Conservation (phyloP, 2,888 invertebrate species). For the Lydus trimaculatus region DNA sequence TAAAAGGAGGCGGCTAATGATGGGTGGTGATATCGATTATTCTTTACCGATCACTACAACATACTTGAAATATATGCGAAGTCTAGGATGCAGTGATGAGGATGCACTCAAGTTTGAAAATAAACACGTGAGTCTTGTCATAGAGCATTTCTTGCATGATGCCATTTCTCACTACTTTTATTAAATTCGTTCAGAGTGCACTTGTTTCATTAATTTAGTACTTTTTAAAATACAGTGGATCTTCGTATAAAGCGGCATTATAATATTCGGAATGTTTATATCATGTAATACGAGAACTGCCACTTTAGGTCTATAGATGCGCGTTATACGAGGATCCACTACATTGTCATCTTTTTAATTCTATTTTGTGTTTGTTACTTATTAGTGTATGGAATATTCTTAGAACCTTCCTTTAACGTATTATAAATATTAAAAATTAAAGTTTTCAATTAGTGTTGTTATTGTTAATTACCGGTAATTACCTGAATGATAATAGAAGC, state of each 20-base stretch:
- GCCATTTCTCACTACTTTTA: conserved; percentile 55
- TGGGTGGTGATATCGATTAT: conserved; percentile 73
- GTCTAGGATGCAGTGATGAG: conserved; percentile 70
- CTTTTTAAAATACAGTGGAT: not conserved
- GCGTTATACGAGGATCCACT: too few relatives aligned
- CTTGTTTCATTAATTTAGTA: not conserved
- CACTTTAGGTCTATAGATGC: too few relatives aligned
- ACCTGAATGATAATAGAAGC: not conserved
- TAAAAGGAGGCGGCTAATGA: conserved; percentile 50
- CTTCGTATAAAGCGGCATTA: too few relatives aligned
- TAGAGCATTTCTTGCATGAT: conserved; percentile 58
- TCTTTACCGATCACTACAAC: conserved; percentile 90
- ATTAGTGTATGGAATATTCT: conserved; percentile 3
- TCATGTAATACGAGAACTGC: too few relatives aligned
- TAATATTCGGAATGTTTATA: too few relatives aligned
- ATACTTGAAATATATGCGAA: conserved; percentile 85
- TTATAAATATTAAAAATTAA: not conserved
- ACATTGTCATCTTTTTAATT: conserved; percentile 2
- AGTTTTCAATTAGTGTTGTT: not conserved
- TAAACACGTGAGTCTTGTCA: conserved; percentile 65
- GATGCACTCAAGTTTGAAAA: conserved; percentile 67
- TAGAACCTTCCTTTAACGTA: not conserved
- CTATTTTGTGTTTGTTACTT: not conserved
- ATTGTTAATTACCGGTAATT: not conserved
- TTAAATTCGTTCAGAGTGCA: conserved; percentile 27